A percentile compares a stretch with the other conserved stretches of the same genome.
Conservation (phyloP, 2,797 vertebrate genomes). For the Epinephelus malabaricus region DNA sequence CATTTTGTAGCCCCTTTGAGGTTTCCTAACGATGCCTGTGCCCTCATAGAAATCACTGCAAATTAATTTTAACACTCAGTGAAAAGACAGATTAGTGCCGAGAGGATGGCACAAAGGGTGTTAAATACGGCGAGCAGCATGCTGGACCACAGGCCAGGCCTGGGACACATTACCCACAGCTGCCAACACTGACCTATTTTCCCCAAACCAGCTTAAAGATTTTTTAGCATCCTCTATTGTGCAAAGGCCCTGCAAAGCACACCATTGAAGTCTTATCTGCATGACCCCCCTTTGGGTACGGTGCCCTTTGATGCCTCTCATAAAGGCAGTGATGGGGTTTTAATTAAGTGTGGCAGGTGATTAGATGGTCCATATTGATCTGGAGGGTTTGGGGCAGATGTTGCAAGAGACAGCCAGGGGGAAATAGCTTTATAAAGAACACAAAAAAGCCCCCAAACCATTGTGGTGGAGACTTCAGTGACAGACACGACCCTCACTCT, state of each 20-base stretch:
- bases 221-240: conserved; percentile 89
- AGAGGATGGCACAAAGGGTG: conserved; percentile 89
- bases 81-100: conserved; percentile 94
- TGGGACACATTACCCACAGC: conserved; percentile 91
- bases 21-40: conserved; percentile 89
- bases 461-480: conserved; percentile 83
- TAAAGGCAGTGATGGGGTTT: conserved; percentile 90
- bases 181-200: conserved; percentile 88
- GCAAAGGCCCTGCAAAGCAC: conserved; percentile 79
- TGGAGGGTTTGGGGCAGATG: conserved; percentile 90
- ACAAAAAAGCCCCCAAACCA: conserved; percentile 88
- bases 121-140: conserved; percentile 86
- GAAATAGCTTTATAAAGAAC: conserved; percentile 86
- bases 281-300: conserved; percentile 80
- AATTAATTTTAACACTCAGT: conserved; percentile 94
- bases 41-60: conserved; percentile 92
- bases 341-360: conserved; percentile 96
- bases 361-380: conserved; percentile 89
- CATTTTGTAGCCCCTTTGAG: conserved; percentile 87
- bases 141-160: conserved; percentile 86
- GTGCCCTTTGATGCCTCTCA: conserved; percentile 85
- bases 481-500: conserved; percentile 67
- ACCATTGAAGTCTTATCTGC: conserved; percentile 91
- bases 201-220: conserved; percentile 88
- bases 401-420: conserved; percentile 88